Evolutionary conservation across 1,140 invertebrate species (phyloP).

Genomic region (Euura lappo): DNA sequence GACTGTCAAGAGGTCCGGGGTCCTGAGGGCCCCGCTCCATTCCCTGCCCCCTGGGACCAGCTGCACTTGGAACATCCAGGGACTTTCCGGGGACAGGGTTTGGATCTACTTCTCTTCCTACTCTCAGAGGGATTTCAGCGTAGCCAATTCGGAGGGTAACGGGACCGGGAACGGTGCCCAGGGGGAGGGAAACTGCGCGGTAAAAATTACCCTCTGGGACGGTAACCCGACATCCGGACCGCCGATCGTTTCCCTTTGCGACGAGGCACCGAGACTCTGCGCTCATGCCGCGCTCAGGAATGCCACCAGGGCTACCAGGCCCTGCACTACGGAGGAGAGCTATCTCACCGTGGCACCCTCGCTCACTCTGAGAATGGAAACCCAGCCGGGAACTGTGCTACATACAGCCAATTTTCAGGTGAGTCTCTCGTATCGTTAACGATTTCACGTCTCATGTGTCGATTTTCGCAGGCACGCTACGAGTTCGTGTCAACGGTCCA

Average conservation of each 20-base stretch:
- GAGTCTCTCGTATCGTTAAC: constrained; percentile 10
- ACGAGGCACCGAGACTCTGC: constrained; percentile 78
- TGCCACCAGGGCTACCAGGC: constrained; percentile 74
- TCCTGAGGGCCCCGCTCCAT: constrained; percentile 79
- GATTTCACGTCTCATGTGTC: background rate
- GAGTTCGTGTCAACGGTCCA: constrained; percentile 85
- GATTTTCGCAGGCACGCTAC: constrained; percentile 64
- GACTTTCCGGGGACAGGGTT: constrained; percentile 76
- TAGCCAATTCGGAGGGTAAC: constrained; percentile 39
- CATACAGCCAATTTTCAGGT: constrained; percentile 60
- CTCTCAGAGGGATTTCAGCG: constrained; percentile 71
- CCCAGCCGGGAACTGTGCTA: constrained; percentile 60
- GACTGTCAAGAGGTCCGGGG: constrained; percentile 63
- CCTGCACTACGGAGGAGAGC: constrained; percentile 77
- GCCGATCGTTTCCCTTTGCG: constrained; percentile 73
- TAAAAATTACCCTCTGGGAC: constrained; percentile 54
- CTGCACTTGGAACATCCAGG: constrained; percentile 84
- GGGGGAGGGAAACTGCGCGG: constrained; percentile 35
- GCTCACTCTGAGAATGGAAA: constrained; percentile 57
- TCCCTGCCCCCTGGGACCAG: constrained; percentile 84
- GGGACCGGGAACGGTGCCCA: constrained; percentile 28
- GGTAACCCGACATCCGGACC: constrained; percentile 48
- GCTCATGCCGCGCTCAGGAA: constrained; percentile 81
- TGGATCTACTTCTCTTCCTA: constrained; percentile 90
- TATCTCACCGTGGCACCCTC: constrained; percentile 74